Base-by-base conservation (phyloP, 2,113 vertebrate genomes). In the Physeter macrocephalus region DNA sequence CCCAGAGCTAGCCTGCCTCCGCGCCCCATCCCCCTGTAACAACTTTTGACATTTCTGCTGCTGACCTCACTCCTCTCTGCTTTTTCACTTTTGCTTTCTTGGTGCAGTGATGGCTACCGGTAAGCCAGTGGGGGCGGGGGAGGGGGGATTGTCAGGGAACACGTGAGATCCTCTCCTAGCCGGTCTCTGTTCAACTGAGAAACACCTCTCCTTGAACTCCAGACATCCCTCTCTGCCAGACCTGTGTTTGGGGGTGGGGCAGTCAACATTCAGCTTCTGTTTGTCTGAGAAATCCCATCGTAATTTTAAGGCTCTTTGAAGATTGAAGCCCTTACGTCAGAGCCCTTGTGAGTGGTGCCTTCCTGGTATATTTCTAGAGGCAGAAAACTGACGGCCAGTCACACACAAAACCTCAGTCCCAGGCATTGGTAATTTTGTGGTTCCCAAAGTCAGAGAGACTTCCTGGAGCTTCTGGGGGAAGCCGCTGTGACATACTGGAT, bases 51-150 rank as follows among this genome's bases (percentile, higher is more conserved):
- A 0, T 62, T 95, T 91, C 93, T 81, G 54, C 61, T 91, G 41
- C 46, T 96, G 5, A 94, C 84, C n/a, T 69, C 61, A 39, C 46
- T 97, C 1, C 72, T 72, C 14, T 94, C 29, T 89, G 84, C 97
- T 62, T 96, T 97, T 97, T 98, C 18, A 71, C 86, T 86, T n/a
- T 94, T 90, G 90, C 88, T 96, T 77, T 96, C 96, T 84, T 17
- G 43, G 31, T 71, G 80, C 97, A 98, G 98, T 98, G 93, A 98
- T 98, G 98, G 98, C 97, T 8, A 98, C 97, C 0, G 98, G 98
- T 98, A 98, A 98, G 98, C 88, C 49, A 10, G 6, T 34, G 29
- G 43, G 17, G 74, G 9, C 15, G 4, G 1, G 27, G 4, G 43
- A 43, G 14, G 8, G 14, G 14, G 29, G 17, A 41, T 36, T 8